Evolutionary conservation across 1,140 invertebrate species (phyloP).

Genomic region (Cyrtorhinus lividipennis): DNA sequence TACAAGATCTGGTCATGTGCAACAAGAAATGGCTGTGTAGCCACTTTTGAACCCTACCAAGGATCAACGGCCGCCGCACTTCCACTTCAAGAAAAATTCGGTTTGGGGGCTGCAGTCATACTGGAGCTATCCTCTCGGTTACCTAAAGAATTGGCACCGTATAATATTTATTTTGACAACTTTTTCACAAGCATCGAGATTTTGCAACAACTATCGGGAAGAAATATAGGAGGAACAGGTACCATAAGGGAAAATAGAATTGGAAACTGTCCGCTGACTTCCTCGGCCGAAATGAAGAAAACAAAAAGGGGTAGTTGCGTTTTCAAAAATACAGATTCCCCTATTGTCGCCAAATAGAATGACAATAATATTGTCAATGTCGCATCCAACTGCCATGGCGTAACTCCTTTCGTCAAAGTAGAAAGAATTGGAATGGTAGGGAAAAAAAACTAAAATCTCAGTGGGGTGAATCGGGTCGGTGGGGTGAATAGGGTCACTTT

Average conservation of each 20-base stretch:
- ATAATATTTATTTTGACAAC: conserved; percentile 13
- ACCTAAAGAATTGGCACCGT: conserved; percentile 2
- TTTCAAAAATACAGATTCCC: neutral
- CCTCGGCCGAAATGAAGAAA: neutral
- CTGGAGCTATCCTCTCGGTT: conserved; percentile 8
- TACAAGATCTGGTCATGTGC: too few species aligned
- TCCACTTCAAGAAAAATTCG: conserved; percentile 2
- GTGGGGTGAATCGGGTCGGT: too few species aligned
- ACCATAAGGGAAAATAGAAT: neutral
- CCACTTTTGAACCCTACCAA: too few species aligned
- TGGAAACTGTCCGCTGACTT: neutral
- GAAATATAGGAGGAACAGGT: neutral
- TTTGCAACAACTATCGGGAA: neutral
- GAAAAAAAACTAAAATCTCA: too few species aligned
- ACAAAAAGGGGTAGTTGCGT: neutral
- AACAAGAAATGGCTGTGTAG: too few species aligned
- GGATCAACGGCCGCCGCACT: neutral
- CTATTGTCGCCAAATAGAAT: neutral
- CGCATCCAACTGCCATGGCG: neutral
- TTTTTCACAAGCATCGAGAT: conserved; percentile 8
- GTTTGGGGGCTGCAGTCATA: conserved; percentile 7
- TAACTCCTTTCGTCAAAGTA: neutral
- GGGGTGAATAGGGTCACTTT: too few species aligned
- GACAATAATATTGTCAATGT: neutral
- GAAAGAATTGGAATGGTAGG: neutral